phyloP scores from a whole-genome alignment of 2,113 vertebrate genomes.

The Hippotragus niger region DNA sequence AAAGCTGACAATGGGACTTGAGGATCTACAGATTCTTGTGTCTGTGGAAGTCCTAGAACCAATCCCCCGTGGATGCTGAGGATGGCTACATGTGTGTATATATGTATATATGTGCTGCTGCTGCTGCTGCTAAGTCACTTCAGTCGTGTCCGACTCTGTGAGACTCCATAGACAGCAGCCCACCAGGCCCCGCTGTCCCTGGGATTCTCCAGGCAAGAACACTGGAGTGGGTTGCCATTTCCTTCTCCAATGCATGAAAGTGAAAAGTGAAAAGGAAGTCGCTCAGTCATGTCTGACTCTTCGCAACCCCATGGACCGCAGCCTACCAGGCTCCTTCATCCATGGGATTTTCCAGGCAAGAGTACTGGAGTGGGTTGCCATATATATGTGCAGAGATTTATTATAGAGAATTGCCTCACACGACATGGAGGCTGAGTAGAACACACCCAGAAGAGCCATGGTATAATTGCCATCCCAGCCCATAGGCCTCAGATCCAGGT shows the following conservation, averaged over 20 bases:
- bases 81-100: background rate
- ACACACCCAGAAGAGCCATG: background rate
- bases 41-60: background rate
- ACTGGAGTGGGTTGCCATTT: too few relatives aligned
- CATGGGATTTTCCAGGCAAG: too few relatives aligned
- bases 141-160: too few relatives aligned
- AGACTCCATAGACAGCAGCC: too few relatives aligned
- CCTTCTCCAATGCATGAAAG: too few relatives aligned
- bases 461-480: background rate
- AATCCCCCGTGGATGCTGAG: background rate
- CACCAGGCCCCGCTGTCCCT: accelerated
- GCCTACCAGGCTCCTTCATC: too few relatives aligned
- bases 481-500: background rate
- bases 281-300: too few relatives aligned
- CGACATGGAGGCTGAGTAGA: background rate
- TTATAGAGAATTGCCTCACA: background rate
- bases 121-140: too few relatives aligned
- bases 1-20: background rate
- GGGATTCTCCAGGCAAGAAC: too few relatives aligned
- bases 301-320: too few relatives aligned
- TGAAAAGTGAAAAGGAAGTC: too few relatives aligned
- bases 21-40: background rate
- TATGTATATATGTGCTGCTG: background rate
- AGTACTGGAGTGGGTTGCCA: too few relatives aligned
- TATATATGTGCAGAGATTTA: background rate